Evolutionary conservation across 2,113 vertebrate genomes (phyloP), one percentile per base, ranked within the genome.

Genomic region (Cebus imitator): DNA sequence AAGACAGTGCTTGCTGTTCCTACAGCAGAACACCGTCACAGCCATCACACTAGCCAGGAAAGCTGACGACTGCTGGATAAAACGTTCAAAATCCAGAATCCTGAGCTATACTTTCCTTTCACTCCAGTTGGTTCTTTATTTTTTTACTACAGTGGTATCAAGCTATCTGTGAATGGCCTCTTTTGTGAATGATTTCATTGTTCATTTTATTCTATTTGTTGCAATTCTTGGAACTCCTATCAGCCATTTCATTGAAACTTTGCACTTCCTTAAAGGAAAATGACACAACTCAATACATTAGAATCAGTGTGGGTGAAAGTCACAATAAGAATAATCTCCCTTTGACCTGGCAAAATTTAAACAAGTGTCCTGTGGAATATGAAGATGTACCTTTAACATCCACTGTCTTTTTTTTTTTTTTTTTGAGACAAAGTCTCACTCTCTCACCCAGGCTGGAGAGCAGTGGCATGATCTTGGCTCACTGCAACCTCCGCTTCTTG

Each of bases 61-160:
- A 98, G 98, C 98, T 98, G 98, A 98, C 98, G 98, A 97, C 97
- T 0, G 48, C 94, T 99, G 98, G 98, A 40, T 88, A 30, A 17
- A 27, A 76, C 8, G 8, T 76, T 30, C 32, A 85, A 90, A 72
- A 64, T 88, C 40, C 50, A 32, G 58, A 85, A 72, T 30, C 14
- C 55, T 66, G 48, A 94, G 75, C 61, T 80, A 16, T 2, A 25
- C 50, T 95, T 57, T 27, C 12, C 57, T 81, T 52, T 83, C 40
- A 80, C 48, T 91, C n/a, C 35, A 75, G 27, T 43, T 58, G 8
- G 30, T 79, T 92, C 58, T 21, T 92, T 72, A 27, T 86, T 94
- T 57, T 61, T 75, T 50, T 37, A 32, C 72, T 52, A 30, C 3
- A 8, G 17, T 66, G 27, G 73, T 37, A 70, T 20, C 82, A 48